Base-by-base conservation (phyloP, 1,140 invertebrate genomes). In the Stenopsyche tienmushanensis region DNA sequence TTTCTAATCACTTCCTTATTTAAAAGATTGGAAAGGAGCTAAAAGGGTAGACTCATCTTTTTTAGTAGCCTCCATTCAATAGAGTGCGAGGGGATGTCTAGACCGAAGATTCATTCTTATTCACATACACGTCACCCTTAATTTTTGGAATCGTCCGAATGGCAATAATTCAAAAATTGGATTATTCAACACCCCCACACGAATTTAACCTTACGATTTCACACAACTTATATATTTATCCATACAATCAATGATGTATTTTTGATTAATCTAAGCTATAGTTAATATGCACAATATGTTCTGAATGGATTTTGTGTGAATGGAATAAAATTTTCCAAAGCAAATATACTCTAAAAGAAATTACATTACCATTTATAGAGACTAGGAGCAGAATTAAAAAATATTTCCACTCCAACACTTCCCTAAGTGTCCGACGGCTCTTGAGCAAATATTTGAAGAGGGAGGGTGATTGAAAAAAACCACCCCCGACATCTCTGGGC, bases 371-470 rank as follows among this genome's bases (percentile, higher is more conserved):
- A 55, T 57, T 57, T 41, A 60, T 24, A 44, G 57, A 39, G 21
- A 25, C 41, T 44, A 13, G 59, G 52, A 29, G 18, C 13, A 24
- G 60, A 62, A 62, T 62, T 62, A 53, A 62, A 62, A 53, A 62
- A 62, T 62, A 44, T 66, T 66, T 66, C 65, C 65, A 66, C 65
- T 66, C 53, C 64, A 60, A 66, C 64, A 66, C 64, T 66, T 62
- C 58, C 57, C 57, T 66, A 66, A 66, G 65, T 66, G 65, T 66
- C 65, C 65, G 65, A 47, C 58, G 65, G 50, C 57, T 53, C 65
- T 66, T 66, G 34, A 49, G 65, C 65, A 66, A 66, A 66, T 66
- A 66, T 66, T 66, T 66, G 65, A 66, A 66, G 65, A 62, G 58
- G 57, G 52, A 49, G 50, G 57, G 57, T 47, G 42, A 47, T 47